Evolutionary conservation across 2,113 vertebrate genomes (phyloP), one percentile per base, ranked within the genome.

Genomic region (Numida meleagris): DNA sequence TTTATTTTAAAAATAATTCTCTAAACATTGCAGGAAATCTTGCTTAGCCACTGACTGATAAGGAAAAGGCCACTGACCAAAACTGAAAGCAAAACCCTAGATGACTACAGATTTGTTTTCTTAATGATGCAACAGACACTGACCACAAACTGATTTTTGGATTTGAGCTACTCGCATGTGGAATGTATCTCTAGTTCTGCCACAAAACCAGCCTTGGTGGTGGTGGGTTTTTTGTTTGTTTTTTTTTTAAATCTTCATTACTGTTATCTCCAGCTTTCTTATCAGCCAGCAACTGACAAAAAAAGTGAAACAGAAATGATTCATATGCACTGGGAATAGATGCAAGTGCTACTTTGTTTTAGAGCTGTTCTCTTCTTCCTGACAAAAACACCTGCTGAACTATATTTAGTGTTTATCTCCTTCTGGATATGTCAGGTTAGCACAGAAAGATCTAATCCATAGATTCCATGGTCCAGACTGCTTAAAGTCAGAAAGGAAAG

Each of bases 211-310:
- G 57, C 36, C 46, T 71, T 89, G 29, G 24, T 79, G n/a, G n/a
- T n/a, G n/a, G n/a, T n/a, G n/a, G n/a, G n/a, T n/a, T n/a, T n/a
- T n/a, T n/a, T n/a, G n/a, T n/a, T n/a, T n/a, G n/a, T n/a, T n/a
- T n/a, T n/a, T n/a, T n/a, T n/a, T n/a, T n/a, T n/a, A n/a, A n/a
- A 88, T 82, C 48, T 77, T 92, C 80, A 70, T 91, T 90, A 75
- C 31, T 83, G 68, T 45, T 88, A 38, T 68, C 21, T 45, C 18
- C 66, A 74, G 48, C 68, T 93, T 91, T 58, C 82, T 91, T 73
- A 67, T 50, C 19, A 90, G 83, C 61, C 15, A 89, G 51, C 23
- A 79, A 61, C 27, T 73, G 33, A 61, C 33, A 34, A 80, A 71
- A 74, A 68, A 59, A 72, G 20, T 65, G 58, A 68, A 74, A 71